phyloP scores from a whole-genome alignment of 2,113 vertebrate species.

The Phyllostomus discolor region DNA sequence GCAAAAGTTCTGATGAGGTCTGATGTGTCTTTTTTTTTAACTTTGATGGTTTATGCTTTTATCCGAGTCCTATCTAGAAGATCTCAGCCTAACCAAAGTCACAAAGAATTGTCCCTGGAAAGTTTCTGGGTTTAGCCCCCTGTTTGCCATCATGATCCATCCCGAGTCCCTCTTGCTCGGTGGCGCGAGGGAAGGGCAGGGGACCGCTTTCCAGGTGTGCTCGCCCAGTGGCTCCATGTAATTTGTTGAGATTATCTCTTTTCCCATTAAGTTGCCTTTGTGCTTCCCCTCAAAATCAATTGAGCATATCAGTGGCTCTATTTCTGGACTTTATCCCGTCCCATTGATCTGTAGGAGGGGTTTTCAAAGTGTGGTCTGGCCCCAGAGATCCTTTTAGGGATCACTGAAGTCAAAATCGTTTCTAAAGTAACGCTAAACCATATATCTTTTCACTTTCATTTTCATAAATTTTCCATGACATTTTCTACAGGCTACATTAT shows the following conservation, averaged over 20 bases:
- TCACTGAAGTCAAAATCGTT: not conserved
- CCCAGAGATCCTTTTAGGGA: not conserved
- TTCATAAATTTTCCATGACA: not conserved
- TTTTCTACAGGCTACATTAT: not conserved
- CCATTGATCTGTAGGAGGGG: not conserved
- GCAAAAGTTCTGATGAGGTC: not conserved
- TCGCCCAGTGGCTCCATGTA: not conserved
- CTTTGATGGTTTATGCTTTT: not conserved
- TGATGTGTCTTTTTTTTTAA: not conserved
- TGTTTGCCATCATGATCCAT: not conserved
- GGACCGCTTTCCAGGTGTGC: not conserved
- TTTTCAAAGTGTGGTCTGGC: not conserved
- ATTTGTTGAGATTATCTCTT: conserved; percentile 23
- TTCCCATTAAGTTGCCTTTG: not conserved
- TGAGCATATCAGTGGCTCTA: not conserved
- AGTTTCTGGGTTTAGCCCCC: not conserved
- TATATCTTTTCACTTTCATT: not conserved
- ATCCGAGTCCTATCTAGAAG: not conserved
- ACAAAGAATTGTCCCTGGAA: not conserved
- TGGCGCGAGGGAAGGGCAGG: not conserved
- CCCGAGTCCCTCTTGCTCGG: not conserved
- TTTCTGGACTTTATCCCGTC: not conserved
- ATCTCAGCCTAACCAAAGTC: not conserved
- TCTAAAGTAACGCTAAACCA: not conserved
- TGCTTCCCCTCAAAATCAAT: not conserved